These are phyloP conservation scores for Chloropsis hardwickii DNA, from an alignment of 2,113 vertebrate genomes.

Conservation along the genomic window DNA sequence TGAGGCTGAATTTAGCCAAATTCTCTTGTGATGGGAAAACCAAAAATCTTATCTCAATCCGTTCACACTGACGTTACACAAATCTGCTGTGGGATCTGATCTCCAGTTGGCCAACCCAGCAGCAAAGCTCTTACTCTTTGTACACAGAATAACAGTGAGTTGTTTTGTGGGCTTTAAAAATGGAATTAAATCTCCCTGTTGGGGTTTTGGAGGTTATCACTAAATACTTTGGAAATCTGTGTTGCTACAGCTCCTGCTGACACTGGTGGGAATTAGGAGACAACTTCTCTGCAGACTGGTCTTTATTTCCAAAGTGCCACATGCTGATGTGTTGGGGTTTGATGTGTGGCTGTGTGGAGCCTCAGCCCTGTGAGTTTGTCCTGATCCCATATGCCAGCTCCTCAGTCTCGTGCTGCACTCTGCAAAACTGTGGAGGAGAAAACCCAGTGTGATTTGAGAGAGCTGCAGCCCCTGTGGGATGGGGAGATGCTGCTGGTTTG, in stretches of 20 bases:
- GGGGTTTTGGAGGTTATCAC: neutral
- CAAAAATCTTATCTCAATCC: neutral
- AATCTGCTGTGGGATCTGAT: conserved; percentile 16
- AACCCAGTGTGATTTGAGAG: neutral
- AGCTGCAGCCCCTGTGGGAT: neutral
- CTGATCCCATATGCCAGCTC: neutral
- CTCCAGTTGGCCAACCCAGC: neutral
- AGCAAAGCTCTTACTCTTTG: neutral
- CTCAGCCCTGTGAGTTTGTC: accelerated
- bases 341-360: neutral
- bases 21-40: neutral
- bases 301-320: neutral
- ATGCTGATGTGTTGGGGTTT: accelerated
- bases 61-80: neutral
- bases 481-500: neutral
- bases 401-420: accelerated
- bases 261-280: neutral
- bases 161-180: neutral
- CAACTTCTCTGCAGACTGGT: neutral
- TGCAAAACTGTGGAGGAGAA: neutral
- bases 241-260: neutral
- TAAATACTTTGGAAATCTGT: neutral
- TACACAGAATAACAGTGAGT: neutral
- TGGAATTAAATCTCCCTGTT: neutral
- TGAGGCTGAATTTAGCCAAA: neutral